Evolutionary conservation across 2,113 vertebrate species (phyloP).

Genomic region (Gobiocypris rarus): DNA sequence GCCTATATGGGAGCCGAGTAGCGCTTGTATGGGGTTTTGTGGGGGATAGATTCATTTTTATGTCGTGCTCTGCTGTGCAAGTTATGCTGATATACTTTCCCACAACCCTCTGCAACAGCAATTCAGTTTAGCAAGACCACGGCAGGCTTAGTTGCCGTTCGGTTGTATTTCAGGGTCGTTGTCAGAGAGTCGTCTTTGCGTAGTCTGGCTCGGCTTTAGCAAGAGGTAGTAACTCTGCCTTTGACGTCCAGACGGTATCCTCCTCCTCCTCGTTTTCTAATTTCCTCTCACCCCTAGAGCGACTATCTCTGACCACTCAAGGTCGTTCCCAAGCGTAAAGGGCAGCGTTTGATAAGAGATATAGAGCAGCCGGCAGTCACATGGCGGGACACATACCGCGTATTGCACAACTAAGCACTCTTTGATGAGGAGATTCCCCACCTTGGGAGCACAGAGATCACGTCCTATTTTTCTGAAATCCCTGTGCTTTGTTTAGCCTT

Average conservation of each 20-base stretch:
- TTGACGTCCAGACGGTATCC: conserved; percentile 42
- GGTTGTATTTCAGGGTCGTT: conserved; percentile 44
- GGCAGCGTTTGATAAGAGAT: conserved; percentile 7
- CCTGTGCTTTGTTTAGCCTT: conserved; percentile 62
- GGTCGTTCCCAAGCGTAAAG: conserved; percentile 60
- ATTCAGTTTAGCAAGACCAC: conserved; percentile 15
- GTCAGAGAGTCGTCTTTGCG: not conserved
- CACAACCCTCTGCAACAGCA: conserved; percentile 15
- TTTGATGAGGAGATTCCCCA: conserved; percentile 36
- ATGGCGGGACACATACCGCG: not conserved
- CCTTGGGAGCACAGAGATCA: conserved; percentile 50
- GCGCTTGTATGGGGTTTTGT: conserved; percentile 14
- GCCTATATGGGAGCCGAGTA: not conserved
- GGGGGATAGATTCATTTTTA: conserved; percentile 41
- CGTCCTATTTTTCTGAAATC: conserved; percentile 66
- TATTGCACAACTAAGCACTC: not conserved
- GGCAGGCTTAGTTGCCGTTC: not conserved
- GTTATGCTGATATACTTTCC: conserved; percentile 36
- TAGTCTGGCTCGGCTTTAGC: not conserved
- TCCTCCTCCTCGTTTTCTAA: conserved; percentile 13
- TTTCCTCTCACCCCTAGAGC: not conserved
- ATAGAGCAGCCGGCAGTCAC: not conserved
- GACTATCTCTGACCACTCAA: conserved; percentile 50
- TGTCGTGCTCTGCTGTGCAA: conserved; percentile 19
- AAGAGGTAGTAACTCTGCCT: conserved; percentile 33